Evolutionary conservation across 2,888 invertebrate species (phyloP).

Genomic region (Perizoma affinitatum): DNA sequence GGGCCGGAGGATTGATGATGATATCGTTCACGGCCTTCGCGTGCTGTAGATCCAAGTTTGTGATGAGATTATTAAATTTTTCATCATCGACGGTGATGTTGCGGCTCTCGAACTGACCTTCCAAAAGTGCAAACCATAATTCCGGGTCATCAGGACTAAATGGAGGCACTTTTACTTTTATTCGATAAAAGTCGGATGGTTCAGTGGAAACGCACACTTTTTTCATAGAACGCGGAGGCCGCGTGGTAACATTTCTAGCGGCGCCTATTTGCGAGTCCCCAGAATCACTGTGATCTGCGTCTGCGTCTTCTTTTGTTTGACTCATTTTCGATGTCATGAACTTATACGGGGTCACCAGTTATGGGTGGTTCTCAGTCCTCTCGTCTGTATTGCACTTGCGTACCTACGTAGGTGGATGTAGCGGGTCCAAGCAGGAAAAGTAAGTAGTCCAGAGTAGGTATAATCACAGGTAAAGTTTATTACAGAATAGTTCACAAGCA

Average conservation of each 20-base stretch:
- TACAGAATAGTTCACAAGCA: too few relatives aligned
- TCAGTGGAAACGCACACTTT: neutral
- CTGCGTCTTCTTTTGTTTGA: neutral
- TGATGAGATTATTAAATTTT: neutral
- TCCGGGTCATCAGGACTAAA: neutral
- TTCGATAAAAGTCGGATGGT: neutral
- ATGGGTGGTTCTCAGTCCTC: too few relatives aligned
- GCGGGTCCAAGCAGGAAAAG: too few relatives aligned
- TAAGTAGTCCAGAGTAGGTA: too few relatives aligned
- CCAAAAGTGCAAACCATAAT: neutral
- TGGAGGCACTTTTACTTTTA: neutral
- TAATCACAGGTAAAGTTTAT: too few relatives aligned
- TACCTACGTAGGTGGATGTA: too few relatives aligned
- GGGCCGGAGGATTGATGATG: neutral
- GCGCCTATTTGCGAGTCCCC: neutral
- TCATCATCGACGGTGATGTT: neutral
- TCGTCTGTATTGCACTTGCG: too few relatives aligned
- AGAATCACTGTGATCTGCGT: too few relatives aligned
- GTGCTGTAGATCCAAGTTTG: neutral
- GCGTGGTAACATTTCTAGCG: neutral
- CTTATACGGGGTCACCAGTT: neutral
- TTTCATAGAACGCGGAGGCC: neutral
- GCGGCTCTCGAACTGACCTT: neutral
- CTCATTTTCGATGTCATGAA: neutral
- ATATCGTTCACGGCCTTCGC: neutral